These are phyloP conservation scores for Andrena praecox DNA, from an alignment of 2,888 invertebrate genomes.

Conservation along the genomic window DNA sequence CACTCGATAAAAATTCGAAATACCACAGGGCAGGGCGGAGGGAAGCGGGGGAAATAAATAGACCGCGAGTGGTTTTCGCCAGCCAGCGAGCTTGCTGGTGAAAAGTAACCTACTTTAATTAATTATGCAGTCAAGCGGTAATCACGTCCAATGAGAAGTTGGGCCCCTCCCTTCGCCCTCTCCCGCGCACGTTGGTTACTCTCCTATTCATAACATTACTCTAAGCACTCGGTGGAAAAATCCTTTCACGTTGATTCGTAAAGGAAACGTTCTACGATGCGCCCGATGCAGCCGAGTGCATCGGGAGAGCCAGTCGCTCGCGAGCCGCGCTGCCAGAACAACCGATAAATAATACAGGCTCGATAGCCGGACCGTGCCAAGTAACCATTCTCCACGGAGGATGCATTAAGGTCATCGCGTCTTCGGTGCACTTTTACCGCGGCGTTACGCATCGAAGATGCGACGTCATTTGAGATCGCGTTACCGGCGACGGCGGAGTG, in stretches of 20 bases:
- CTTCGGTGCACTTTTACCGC: constrained; percentile 45
- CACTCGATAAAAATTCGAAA: constrained; percentile 1
- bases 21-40: not conserved
- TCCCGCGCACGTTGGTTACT: not conserved
- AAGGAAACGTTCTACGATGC: constrained; percentile 21
- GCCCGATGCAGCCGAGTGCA: constrained; percentile 22
- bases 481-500: constrained; percentile 28
- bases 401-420: constrained; percentile 59
- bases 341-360: constrained; percentile 49
- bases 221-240: constrained; percentile 5
- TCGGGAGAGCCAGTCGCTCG: constrained; percentile 9
- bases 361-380: constrained; percentile 40
- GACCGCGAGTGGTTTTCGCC: not conserved
- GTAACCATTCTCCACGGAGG: constrained; percentile 52
- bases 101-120: constrained; percentile 41
- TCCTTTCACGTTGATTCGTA: constrained; percentile 47
- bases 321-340: not conserved
- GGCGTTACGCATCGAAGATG: constrained; percentile 39
- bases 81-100: constrained; percentile 14
- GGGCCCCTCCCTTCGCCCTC: not conserved
- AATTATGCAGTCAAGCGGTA: constrained; percentile 29
- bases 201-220: constrained; percentile 17
- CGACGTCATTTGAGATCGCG: constrained; percentile 22
- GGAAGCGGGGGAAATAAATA: constrained; percentile 1
- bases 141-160: constrained; percentile 23